Evolutionary conservation across 2,113 vertebrate species (phyloP).

Genomic region (Sapajus apella): DNA sequence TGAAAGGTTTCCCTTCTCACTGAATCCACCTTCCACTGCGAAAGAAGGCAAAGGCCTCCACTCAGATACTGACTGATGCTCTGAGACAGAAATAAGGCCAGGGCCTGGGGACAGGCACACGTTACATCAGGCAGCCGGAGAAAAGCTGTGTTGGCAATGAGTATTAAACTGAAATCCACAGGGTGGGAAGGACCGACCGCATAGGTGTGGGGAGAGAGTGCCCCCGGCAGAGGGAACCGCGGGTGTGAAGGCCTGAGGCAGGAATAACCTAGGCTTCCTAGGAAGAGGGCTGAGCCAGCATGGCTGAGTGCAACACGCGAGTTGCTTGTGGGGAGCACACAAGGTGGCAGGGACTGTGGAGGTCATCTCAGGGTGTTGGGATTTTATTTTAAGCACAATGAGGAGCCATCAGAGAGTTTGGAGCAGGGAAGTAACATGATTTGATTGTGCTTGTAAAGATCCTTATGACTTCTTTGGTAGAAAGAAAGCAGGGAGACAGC

Average conservation of each 20-base stretch:
- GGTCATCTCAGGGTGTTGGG: background rate
- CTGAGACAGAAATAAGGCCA: background rate
- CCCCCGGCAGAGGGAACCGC: no score
- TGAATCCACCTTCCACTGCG: background rate
- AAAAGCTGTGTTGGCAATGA: background rate
- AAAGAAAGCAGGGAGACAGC: background rate
- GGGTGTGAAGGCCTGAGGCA: no score
- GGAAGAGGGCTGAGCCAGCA: background rate
- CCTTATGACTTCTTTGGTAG: background rate
- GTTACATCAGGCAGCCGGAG: background rate
- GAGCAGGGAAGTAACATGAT: background rate
- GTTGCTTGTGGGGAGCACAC: no score
- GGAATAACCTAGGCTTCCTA: background rate
- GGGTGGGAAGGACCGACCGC: no score
- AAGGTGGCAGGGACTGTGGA: background rate
- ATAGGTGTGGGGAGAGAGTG: fast-evolving
- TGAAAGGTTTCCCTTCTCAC: background rate
- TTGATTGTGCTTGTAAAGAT: background rate
- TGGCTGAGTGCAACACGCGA: background rate
- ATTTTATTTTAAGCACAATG: background rate
- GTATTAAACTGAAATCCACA: background rate
- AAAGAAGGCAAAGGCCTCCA: background rate
- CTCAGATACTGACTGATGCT: background rate
- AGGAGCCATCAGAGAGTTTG: background rate
- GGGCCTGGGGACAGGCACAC: no score